Evolutionary conservation across 2,888 invertebrate species (phyloP), one percentile per base, ranked within the genome.

Genomic region (Perdita meconis): DNA sequence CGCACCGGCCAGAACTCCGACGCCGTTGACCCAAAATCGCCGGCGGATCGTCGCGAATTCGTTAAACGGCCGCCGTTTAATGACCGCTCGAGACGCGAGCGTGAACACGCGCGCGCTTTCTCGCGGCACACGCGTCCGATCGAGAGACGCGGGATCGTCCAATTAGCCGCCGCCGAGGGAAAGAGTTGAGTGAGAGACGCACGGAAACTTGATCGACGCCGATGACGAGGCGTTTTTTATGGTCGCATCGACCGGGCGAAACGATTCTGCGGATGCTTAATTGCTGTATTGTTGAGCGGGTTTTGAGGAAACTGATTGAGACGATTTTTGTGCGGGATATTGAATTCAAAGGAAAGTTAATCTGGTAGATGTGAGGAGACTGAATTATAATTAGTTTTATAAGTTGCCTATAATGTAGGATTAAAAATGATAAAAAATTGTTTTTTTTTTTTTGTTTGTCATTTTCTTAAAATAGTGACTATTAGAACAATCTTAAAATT

Each of bases 91-190:
- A 71, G 78, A 59, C 44, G 30, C 30, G 6, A 30, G 6, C 30
- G 30, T 6, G 30, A 30, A 30, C 30, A 30, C 75, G 71, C 59
- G 63, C 64, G 67, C 78, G 53, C 68, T 81, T 81, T 81, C 81
- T 82, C 79, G 75, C 63, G 53, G 19, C 19, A 10, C 47, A 47
- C 19, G 47, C 19, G 22, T n/a, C n/a, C n/a, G n/a, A n/a, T n/a
- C n/a, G n/a, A n/a, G n/a, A n/a, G n/a, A n/a, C n/a, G n/a, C n/a
- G n/a, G n/a, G n/a, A n/a, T 16, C 60, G 50, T 44, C 50, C 51
- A 65, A 69, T 65, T 69, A 57, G 36, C 13, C 30, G 59, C 36
- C 40, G 36, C 42, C 10, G 42, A n/a, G 34, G 44, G 30, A 61
- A 24, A 53, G 56, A 38, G 50, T n/a, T 40, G 44, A 56, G 34